Percentiles rank a stretch among this genome's conserved stretches.
phyloP scores from a whole-genome alignment of 23 tunicate genomes.

The Ciona savignyi region DNA sequence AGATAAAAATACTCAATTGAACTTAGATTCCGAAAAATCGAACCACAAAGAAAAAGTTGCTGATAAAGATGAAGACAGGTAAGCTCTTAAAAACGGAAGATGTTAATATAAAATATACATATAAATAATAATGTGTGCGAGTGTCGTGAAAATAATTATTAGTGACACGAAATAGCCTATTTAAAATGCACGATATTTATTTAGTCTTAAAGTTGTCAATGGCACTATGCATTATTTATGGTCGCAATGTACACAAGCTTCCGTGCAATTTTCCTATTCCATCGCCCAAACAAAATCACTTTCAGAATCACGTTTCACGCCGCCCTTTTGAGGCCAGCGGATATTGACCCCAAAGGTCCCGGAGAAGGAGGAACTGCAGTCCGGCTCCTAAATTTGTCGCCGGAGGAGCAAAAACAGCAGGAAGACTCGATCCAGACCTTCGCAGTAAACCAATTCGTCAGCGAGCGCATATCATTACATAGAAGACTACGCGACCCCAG shows the following conservation, averaged over 20 bases:
- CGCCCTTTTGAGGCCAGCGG: slow-evolving; percentile 47
- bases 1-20: no score
- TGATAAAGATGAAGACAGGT: no score
- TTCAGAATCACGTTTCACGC: slow-evolving; percentile 3
- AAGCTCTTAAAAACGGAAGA: no score
- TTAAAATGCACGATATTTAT: no score
- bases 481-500: slow-evolving; percentile 51
- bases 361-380: slow-evolving; percentile 83
- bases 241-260: neutral
- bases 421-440: slow-evolving; percentile 69
- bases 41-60: no score
- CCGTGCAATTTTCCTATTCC: neutral
- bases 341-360: slow-evolving; percentile 31
- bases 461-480: slow-evolving; percentile 87
- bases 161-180: no score
- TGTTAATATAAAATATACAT: no score
- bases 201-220: no score
- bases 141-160: no score
- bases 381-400: slow-evolving; percentile 26
- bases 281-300: no score
- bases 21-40: no score
- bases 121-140: no score
- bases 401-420: slow-evolving; percentile 42
- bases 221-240: neutral
- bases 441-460: slow-evolving; percentile 85